Conservation (phyloP, 2,113 vertebrate species). For the Myanophis thanlyinensis region DNA sequence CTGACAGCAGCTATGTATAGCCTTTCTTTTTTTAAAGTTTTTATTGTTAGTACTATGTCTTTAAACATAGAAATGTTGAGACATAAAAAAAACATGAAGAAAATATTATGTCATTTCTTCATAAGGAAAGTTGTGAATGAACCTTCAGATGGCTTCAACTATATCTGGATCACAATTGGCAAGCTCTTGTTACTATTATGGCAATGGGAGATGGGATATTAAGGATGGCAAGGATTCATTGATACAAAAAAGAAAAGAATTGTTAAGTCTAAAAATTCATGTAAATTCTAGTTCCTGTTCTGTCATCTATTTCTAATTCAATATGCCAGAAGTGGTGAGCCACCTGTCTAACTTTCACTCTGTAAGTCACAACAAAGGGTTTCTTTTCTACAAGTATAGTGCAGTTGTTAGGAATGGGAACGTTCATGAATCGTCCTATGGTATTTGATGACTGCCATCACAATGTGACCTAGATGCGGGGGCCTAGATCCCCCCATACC, state of each 20-base stretch:
- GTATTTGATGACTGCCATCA: background rate
- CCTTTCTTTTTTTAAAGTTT: background rate
- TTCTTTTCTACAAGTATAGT: background rate
- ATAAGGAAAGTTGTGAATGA: background rate
- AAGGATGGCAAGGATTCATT: slow-evolving; percentile 71
- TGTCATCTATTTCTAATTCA: background rate
- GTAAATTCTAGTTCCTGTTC: slow-evolving; percentile 36
- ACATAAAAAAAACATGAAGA: background rate
- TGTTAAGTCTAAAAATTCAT: slow-evolving; percentile 41
- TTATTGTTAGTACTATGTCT: background rate
- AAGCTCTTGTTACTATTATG: slow-evolving; percentile 28
- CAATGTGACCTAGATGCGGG: background rate
- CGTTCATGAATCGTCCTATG: background rate
- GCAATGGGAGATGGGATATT: slow-evolving; percentile 58
- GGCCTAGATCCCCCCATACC: no score
- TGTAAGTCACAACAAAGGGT: background rate
- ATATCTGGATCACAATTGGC: background rate
- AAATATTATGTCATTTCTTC: background rate
- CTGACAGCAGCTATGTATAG: background rate
- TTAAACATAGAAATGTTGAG: background rate
- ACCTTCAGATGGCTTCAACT: background rate
- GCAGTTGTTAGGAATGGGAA: background rate
- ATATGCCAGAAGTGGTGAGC: background rate
- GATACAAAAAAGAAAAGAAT: slow-evolving; percentile 42
- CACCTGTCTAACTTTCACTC: background rate